phyloP scores from a whole-genome alignment of 2,113 vertebrate genomes.

The Podarcis muralis region DNA sequence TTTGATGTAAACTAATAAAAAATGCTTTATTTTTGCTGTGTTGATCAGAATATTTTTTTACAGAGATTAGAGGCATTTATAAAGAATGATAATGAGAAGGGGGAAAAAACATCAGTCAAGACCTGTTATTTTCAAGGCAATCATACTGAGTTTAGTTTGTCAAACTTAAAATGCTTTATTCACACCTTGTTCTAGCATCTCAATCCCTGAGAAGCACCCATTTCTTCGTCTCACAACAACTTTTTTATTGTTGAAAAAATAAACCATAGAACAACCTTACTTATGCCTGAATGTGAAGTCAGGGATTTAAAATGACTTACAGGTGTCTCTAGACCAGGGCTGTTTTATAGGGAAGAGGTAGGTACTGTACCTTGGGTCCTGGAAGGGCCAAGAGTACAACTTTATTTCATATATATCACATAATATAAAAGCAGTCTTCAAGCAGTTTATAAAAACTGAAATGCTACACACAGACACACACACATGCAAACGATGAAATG shows the following conservation, averaged over 20 bases:
- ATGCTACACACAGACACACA: too few species aligned
- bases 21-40: too few species aligned
- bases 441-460: too few species aligned
- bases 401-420: background rate
- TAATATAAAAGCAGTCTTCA: background rate
- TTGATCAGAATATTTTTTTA: too few species aligned
- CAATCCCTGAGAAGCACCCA: background rate
- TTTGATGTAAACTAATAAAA: too few species aligned
- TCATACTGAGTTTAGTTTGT: background rate
- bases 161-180: background rate
- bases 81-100: too few species aligned
- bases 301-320: background rate
- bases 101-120: background rate
- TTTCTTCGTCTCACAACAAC: background rate
- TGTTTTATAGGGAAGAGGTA: background rate
- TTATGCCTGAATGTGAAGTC: background rate
- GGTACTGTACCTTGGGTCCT: background rate
- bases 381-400: background rate
- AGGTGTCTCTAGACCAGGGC: background rate
- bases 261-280: background rate
- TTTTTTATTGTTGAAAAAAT: background rate
- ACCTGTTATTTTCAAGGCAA: background rate
- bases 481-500: too few species aligned
- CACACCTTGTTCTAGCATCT: background rate
- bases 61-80: too few species aligned